Percentiles rank a stretch among this genome's conserved stretches.
phyloP scores from a whole-genome alignment of 2,113 vertebrate species.

The Epinephelus fuscoguttatus region DNA sequence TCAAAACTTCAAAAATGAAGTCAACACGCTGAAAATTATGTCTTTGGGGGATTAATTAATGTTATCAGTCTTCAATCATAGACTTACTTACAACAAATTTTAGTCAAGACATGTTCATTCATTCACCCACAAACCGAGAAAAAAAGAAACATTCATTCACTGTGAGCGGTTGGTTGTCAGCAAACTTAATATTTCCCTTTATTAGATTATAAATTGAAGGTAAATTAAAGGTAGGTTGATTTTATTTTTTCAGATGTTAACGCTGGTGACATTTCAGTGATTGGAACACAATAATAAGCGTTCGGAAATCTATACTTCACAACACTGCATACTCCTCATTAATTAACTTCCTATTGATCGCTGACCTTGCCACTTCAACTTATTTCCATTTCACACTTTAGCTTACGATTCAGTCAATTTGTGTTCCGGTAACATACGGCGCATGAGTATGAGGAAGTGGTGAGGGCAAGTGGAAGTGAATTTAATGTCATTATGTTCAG shows the following conservation, averaged over 20 bases:
- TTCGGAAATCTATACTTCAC: constrained; percentile 82
- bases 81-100: neutral
- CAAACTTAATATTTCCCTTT: constrained; percentile 39
- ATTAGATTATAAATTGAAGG: constrained; percentile 44
- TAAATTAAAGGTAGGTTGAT: constrained; percentile 48
- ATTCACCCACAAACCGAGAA: neutral
- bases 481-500: constrained; percentile 23
- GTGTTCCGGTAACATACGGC: constrained; percentile 36
- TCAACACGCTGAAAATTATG: neutral
- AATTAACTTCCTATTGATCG: constrained; percentile 86
- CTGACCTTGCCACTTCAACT: constrained; percentile 77
- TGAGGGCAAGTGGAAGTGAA: constrained; percentile 50
- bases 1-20: neutral
- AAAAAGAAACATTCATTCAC: neutral
- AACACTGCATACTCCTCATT: constrained; percentile 81
- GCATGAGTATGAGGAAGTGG: constrained; percentile 17
- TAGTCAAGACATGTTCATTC: neutral
- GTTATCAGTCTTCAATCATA: constrained; percentile 17
- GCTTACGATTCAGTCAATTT: constrained; percentile 56
- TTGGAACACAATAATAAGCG: constrained; percentile 71
- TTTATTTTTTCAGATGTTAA: constrained; percentile 57
- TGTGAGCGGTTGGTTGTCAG: constrained; percentile 11
- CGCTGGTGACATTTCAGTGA: constrained; percentile 73
- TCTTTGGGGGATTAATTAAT: constrained; percentile 11
- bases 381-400: constrained; percentile 72